Evolutionary conservation across 2,888 invertebrate genomes (phyloP), one percentile per base, ranked within the genome.

Genomic region (Portevinia maculata): DNA sequence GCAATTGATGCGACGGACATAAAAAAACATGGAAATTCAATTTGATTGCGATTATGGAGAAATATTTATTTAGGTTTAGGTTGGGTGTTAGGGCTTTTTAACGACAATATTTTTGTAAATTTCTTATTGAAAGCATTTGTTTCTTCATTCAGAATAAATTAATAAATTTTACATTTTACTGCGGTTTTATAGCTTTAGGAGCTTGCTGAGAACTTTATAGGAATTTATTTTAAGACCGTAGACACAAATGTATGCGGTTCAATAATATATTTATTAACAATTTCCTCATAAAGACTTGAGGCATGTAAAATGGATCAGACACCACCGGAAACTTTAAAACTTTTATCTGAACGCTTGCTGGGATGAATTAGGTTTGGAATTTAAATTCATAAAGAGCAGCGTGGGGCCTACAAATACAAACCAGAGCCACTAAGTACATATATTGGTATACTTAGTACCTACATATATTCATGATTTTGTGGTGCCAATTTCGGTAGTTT

Each of bases 31-130:
- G 62, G 39, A 69, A 79, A 74, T 62, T 57, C 74, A 74, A 79
- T 79, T 79, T 69, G 62, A 57, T 57, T 57, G 48, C 74, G 69
- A 74, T 79, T 74, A 79, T 79, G 79, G 79, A 74, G 57, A 79
- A 74, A 62, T 74, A 74, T 74, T 69, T 69, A 41, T 3, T 24
- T 41, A 8, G 7, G 1, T 52, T 41, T 19, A 7, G 17, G 5
- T 53, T 13, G 13, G 17, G 50, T 39, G 24, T 53, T 62, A 53
- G 44, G 44, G 53, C 34, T 11, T 71, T 71, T 71, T 71, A 52
- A 52, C 71, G 30, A 71, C 52, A 32, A n/a, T 19, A 50, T 28
- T 17, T 44, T 19, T 7, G 19, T 52, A 60, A 50, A 71, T 60
- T 53, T 15, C 37, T 37, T 48, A n/a, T n/a, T n/a, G n/a, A n/a